phyloP scores from a whole-genome alignment of 2,113 vertebrate species.

The Clarias gariepinus region DNA sequence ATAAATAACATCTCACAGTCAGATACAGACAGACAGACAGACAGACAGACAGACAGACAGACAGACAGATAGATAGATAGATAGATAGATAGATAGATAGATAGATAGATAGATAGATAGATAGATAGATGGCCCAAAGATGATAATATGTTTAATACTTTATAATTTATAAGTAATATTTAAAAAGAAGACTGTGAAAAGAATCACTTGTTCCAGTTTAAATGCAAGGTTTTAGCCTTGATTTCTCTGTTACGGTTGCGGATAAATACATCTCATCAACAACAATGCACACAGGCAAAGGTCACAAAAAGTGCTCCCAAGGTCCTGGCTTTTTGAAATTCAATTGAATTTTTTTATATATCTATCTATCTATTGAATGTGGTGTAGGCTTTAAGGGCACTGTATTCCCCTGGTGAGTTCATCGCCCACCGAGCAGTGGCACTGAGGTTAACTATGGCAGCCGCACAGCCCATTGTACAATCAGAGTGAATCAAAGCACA shows the following conservation, averaged over 20 bases:
- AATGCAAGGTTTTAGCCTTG: constrained; percentile 36
- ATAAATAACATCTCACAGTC: constrained; percentile 2
- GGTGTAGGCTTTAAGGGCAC: constrained; percentile 52
- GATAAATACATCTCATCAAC: constrained; percentile 32
- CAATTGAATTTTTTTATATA: constrained; percentile 56
- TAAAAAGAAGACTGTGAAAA: constrained; percentile 8
- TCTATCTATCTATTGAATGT: constrained; percentile 50
- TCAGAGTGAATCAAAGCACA: constrained; percentile 51
- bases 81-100: no score
- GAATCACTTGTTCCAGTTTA: constrained; percentile 23
- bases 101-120: no score
- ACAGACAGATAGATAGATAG: no score
- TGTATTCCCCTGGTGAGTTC: constrained; percentile 60
- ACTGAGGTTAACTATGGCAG: constrained; percentile 54
- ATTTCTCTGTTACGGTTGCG: constrained; percentile 23
- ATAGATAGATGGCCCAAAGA: no score
- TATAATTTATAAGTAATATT: constrained; percentile 9
- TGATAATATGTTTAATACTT: constrained; percentile 12
- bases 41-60: no score
- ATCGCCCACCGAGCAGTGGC: constrained; percentile 67
- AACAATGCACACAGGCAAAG: constrained; percentile 44
- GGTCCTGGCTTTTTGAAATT: constrained; percentile 49
- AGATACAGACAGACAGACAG: no score
- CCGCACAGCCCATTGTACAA: constrained; percentile 65
- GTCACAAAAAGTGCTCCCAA: constrained; percentile 49